phyloP scores from a whole-genome alignment of 2,113 vertebrate species.

The Laticauda colubrina region DNA sequence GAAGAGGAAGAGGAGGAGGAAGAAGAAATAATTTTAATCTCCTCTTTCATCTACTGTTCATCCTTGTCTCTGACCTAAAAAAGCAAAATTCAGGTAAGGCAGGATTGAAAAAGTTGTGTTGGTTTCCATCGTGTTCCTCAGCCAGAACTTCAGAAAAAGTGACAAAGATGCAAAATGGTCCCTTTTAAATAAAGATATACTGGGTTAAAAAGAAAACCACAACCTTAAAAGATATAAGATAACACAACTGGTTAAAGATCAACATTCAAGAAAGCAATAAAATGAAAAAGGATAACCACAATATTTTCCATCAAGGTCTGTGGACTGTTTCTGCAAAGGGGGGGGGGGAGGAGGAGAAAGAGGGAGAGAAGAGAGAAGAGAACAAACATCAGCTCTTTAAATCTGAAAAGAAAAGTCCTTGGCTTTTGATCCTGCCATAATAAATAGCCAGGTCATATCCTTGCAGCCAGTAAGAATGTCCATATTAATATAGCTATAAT shows the following conservation, averaged over 20 bases:
- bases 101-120: not conserved
- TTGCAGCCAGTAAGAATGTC: not conserved
- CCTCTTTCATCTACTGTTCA: not conserved
- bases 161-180: not conserved
- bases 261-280: not conserved
- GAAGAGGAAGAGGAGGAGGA: too few relatives aligned
- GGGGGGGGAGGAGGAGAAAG: accelerated
- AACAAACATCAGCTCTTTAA: not conserved
- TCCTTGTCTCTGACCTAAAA: not conserved
- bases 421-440: not conserved
- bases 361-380: too few relatives aligned
- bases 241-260: not conserved
- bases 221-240: not conserved
- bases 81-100: not conserved
- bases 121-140: not conserved
- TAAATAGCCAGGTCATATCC: not conserved
- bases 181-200: not conserved
- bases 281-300: not conserved
- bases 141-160: not conserved
- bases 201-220: not conserved
- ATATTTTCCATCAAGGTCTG: not conserved
- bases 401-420: not conserved
- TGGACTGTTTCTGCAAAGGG: not conserved
- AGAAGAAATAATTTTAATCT: not conserved
- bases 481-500: not conserved